A percentile compares a stretch with the other conserved stretches of the same genome.
Conservation (phyloP, 2,888 invertebrate species). For the Tricholauxania praeusta region DNA sequence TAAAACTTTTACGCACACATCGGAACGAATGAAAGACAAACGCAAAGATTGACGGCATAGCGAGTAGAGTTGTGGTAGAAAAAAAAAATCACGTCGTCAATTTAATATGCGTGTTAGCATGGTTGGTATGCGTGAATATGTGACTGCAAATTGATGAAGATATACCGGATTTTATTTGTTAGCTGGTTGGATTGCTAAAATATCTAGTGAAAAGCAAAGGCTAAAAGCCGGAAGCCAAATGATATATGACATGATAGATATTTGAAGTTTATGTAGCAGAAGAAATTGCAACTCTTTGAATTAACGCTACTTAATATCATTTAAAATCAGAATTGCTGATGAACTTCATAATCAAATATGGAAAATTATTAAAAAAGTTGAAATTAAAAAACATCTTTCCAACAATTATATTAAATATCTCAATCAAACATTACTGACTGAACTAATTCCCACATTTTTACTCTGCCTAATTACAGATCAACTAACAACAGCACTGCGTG, state of each 20-base stretch:
- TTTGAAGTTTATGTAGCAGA: too few species aligned
- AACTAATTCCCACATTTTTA: neutral
- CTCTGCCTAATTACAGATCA: slow-evolving; percentile 47
- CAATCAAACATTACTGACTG: neutral
- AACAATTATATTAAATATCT: too few species aligned
- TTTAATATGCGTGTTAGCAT: slow-evolving; percentile 12
- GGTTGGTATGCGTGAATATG: neutral
- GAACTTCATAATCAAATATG: neutral
- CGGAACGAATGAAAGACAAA: too few species aligned
- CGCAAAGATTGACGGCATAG: too few species aligned
- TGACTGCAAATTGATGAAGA: slow-evolving; percentile 1
- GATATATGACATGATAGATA: too few species aligned
- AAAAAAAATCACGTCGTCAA: slow-evolving; percentile 5
- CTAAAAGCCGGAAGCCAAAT: too few species aligned
- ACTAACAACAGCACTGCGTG: slow-evolving; percentile 66
- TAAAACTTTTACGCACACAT: too few species aligned
- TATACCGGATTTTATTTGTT: slow-evolving; percentile 1
- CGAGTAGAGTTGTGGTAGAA: neutral
- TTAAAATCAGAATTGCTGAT: neutral
- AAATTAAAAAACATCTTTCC: too few species aligned
- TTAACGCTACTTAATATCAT: too few species aligned
- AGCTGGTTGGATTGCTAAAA: neutral
- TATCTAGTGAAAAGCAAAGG: too few species aligned
- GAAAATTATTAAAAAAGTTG: neutral
- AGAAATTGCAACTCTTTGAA: too few species aligned